Conservation (phyloP, 2,113 vertebrate genomes). For the Mormyrus lacerda region DNA sequence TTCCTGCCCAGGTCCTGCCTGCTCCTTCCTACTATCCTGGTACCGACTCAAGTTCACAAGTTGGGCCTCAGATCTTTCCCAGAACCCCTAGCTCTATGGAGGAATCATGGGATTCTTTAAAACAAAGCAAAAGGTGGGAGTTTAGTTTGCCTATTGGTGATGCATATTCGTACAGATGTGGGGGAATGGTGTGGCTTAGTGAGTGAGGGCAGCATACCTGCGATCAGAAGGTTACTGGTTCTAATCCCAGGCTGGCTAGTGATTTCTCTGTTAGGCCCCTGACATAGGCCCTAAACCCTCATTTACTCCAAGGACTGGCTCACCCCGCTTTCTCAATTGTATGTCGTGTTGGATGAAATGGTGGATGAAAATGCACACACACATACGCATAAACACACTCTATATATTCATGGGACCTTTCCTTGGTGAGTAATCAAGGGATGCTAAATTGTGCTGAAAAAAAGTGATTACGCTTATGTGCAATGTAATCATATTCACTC, state of each 20-base stretch:
- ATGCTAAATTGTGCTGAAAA: conserved; percentile 75
- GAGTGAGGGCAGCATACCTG: background rate
- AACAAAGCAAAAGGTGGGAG: background rate
- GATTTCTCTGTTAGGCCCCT: background rate
- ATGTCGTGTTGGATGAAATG: no score
- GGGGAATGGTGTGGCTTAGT: background rate
- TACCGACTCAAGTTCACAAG: conserved; percentile 22
- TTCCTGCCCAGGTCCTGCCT: conserved; percentile 71
- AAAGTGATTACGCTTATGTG: conserved; percentile 41
- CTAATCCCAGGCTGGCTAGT: background rate
- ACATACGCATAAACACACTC: no score
- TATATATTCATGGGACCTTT: background rate
- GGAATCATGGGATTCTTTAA: background rate
- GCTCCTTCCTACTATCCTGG: conserved; percentile 45
- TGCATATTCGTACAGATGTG: background rate
- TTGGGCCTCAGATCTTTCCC: conserved; percentile 14
- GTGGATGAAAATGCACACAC: no score
- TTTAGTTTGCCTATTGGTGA: background rate
- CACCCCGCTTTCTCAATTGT: no score
- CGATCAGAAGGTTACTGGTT: background rate
- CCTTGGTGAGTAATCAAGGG: conserved; percentile 76
- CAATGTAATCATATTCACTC: conserved; percentile 67
- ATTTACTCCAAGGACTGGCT: no score
- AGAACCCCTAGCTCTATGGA: background rate
- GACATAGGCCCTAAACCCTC: no score